Conservation (phyloP, 2,888 invertebrate species). For the Nephrotoma flavescens region DNA sequence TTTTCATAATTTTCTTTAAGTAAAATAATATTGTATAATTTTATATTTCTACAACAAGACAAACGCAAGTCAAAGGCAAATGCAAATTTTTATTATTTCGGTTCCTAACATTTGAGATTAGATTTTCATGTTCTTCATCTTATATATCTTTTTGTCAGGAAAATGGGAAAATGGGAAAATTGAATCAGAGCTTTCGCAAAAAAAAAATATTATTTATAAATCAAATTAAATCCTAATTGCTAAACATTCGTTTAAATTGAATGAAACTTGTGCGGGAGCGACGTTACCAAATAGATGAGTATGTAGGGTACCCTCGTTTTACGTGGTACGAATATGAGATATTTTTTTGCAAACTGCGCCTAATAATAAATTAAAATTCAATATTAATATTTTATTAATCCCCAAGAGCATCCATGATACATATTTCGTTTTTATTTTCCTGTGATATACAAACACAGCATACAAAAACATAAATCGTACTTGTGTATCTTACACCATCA, state of each 20-base stretch:
- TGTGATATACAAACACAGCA: background rate
- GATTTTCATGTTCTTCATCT: background rate
- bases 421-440: background rate
- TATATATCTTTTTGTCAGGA: background rate
- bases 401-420: background rate
- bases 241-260: background rate
- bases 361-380: background rate
- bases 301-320: background rate
- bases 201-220: background rate
- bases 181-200: background rate
- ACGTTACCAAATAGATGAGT: background rate
- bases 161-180: background rate
- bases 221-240: background rate
- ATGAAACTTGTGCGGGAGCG: background rate
- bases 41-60: background rate
- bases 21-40: background rate
- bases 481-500: background rate
- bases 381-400: background rate
- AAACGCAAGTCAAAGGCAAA: background rate
- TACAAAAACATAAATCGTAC: background rate
- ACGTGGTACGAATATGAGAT: background rate
- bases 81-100: background rate
- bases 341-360: background rate
- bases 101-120: background rate
- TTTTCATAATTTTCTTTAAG: background rate